Percentiles rank a stretch among this genome's conserved stretches.
Evolutionary conservation across 2,113 vertebrate species (phyloP).

Genomic region (Bothrops jararaca): DNA sequence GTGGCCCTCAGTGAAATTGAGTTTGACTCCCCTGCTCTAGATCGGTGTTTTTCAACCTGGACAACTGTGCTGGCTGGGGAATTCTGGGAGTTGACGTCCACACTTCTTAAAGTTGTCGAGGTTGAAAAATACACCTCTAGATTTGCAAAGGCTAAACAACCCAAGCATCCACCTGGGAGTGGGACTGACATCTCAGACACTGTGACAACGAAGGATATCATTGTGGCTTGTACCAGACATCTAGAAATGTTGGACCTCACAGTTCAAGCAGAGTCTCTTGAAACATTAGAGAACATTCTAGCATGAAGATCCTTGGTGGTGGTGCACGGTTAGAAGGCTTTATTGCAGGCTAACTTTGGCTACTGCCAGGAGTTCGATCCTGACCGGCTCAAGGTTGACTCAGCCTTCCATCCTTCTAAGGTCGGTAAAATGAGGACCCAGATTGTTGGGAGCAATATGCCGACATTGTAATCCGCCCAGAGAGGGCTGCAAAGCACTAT

Average conservation of each 20-base stretch:
- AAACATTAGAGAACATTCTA: neutral
- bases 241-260: neutral
- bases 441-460: neutral
- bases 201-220: neutral
- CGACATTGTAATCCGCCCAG: neutral
- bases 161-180: neutral
- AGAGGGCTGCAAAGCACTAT: neutral
- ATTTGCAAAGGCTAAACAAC: neutral
- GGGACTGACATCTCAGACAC: neutral
- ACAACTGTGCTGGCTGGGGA: neutral
- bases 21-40: neutral
- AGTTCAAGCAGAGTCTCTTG: neutral
- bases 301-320: neutral
- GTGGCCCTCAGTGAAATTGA: no score
- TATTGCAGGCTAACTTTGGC: neutral
- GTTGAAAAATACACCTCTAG: neutral
- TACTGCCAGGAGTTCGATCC: neutral
- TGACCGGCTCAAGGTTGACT: neutral
- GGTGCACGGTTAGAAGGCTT: accelerated
- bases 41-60: neutral
- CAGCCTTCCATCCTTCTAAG: neutral
- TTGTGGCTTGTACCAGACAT: neutral
- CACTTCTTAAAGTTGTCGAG: neutral
- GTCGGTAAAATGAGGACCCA: neutral
- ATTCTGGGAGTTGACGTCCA: neutral